phyloP scores from a whole-genome alignment of 2,113 vertebrate genomes.

The Alaudala cheleensis region DNA sequence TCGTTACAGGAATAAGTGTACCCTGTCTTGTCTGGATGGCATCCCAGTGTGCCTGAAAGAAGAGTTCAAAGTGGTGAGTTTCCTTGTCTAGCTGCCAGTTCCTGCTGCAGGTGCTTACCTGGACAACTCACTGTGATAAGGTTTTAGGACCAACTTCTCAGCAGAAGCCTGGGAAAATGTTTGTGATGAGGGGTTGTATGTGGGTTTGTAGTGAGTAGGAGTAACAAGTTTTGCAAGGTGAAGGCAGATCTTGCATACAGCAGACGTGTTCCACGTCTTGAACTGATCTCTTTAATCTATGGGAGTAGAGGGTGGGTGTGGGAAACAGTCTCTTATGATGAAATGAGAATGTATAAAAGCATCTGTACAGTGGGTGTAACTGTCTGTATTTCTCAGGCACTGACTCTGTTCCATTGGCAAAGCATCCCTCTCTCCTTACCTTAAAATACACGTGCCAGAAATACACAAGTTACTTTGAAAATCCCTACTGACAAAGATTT shows the following conservation, averaged over 20 bases:
- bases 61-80: conserved; percentile 71
- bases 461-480: not conserved
- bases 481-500: not conserved
- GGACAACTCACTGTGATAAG: not conserved
- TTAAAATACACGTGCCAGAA: not conserved
- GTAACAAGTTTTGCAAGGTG: not conserved
- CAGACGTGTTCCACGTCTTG: not conserved
- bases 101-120: not conserved
- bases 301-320: not conserved
- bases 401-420: not conserved
- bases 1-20: conserved; percentile 59
- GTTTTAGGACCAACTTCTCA: not conserved
- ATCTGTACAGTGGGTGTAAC: not conserved
- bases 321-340: not conserved
- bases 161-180: not conserved
- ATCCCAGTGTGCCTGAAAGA: conserved; percentile 74
- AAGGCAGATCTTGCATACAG: not conserved
- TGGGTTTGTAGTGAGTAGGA: not conserved
- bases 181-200: not conserved
- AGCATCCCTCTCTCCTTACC: not conserved
- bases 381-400: not conserved
- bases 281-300: not conserved
- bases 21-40: conserved; percentile 67
- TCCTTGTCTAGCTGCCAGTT: not conserved
- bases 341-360: not conserved